Conservation (phyloP, 2,797 vertebrate genomes). For the Pipistrellus kuhlii region DNA sequence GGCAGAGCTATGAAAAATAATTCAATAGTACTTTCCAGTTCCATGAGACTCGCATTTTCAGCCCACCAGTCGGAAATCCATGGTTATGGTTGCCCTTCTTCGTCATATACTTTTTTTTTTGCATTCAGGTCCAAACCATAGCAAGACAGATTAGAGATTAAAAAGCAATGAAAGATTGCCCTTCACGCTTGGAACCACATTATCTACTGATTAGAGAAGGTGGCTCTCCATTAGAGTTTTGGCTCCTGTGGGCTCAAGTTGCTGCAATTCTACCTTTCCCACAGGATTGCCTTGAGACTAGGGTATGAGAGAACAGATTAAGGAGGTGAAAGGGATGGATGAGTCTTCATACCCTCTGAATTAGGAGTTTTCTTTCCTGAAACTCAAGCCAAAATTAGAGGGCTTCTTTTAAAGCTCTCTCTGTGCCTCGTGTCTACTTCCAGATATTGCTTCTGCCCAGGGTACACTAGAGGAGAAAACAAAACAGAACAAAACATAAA, state of each 20-base stretch:
- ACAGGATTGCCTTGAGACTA: background rate
- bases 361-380: background rate
- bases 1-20: background rate
- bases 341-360: background rate
- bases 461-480: background rate
- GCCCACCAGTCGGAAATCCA: background rate
- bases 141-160: background rate
- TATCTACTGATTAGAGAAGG: background rate
- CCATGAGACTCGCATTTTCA: background rate
- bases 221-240: background rate
- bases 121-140: background rate
- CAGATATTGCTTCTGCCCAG: background rate
- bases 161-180: background rate
- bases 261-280: background rate
- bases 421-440: background rate
- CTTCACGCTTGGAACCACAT: background rate
- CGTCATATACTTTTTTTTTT: background rate
- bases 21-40: background rate
- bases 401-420: background rate
- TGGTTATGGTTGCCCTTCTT: background rate
- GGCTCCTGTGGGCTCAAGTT: too few relatives aligned
- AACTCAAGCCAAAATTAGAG: background rate
- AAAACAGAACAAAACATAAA: background rate
- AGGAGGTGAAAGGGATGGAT: accelerated
- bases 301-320: background rate